Base-by-base conservation (phyloP, 1,140 invertebrate genomes). In the Drosophila sproati region DNA sequence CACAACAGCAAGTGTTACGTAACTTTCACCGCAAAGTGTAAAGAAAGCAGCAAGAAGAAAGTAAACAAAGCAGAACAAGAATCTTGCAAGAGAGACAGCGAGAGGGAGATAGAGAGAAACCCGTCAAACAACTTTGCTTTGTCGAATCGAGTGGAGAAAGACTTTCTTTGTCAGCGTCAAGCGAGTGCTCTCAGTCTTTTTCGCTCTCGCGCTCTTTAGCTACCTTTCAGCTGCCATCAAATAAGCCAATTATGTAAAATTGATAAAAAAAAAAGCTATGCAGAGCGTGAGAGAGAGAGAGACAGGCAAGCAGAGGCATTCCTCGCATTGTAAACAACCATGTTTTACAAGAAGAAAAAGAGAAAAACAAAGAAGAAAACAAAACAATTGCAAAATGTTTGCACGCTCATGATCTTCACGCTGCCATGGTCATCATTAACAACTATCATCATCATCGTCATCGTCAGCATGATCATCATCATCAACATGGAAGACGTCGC, bases 21-120 rank as follows among this genome's bases (percentile, higher is more conserved):
- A 87, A 87, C 82, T 87, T 87, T 87, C 82, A 77, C 83, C 82
- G 66, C 59, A 45, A 52, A 20, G 50, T 20, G 71, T 62, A 81
- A 75, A 76, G 68, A 82, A 82, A 64, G 61, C 70, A 73, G 48
- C 59, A 34, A 56, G 77, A 80, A 89, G 83, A 82, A 89, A 87
- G 80, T 80, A 87, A 82, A 79, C 66, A 78, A 77, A 71, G 62
- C 73, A 73, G 51, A 64, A 39, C 39, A 57, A 80, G 67, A 75
- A 81, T 59, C 55, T 57, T 56, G 5, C 29, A 28, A 12, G 8
- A 51, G 7, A 43, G 20, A 48, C 2, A 48, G 5, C 39, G 43
- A 4, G 12, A 35, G 20, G 48, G 31, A 68, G 37, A 41, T 32
- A 41, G 59, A 34, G 35, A 34, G 41, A 51, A 47, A 64, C 66